Evolutionary conservation across 2,113 vertebrate species (phyloP), one percentile per base, ranked within the genome.

Genomic region (Canis aureus): DNA sequence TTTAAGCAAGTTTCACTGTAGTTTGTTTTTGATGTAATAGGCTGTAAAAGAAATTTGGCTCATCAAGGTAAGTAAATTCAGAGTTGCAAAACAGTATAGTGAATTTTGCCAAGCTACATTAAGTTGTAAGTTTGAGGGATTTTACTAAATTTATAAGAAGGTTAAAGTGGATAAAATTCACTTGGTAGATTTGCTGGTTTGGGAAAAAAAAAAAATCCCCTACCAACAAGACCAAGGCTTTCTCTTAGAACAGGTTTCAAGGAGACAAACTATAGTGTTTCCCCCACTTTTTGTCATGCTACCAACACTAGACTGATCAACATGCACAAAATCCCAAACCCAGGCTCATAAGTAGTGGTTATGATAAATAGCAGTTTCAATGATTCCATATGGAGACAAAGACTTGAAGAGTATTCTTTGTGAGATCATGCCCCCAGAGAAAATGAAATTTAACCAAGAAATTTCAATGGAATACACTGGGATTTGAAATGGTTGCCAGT

Each of bases 401-500:
- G 85, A 79, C 81, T 71, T 83, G 38, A 78, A 83, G 81, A 79
- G 57, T 53, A 91, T 51, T 97, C 73, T 91, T 49, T 55, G 53
- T 93, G 62, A 97, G 81, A 69, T 71, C 85, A 89, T 53, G 78
- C 49, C 91, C 81, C 69, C 71, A 69, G 80, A 88, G 51, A 93
- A 97, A 96, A 78, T n/a, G 11, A 64, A 67, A 97, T 57, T 92
- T 91, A 95, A 97, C 29, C 51, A 94, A 94, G 97, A 97, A 94
- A 94, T 79, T 81, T 92, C 96, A 97, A 81, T 90, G 93, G 98
- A 90, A 64, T 64, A 60, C 43, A 96, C 0, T 85, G 97, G 84
- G 97, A 94, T 51, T 95, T 85, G 98, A 97, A 98, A 98, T 96
- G 98, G 97, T 93, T 98, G 98, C 97, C 98, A 98, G 97, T 97